Evolutionary conservation across 2,797 vertebrate species (phyloP), one percentile per base, ranked within the genome.

Genomic region (Lepus townsendii): DNA sequence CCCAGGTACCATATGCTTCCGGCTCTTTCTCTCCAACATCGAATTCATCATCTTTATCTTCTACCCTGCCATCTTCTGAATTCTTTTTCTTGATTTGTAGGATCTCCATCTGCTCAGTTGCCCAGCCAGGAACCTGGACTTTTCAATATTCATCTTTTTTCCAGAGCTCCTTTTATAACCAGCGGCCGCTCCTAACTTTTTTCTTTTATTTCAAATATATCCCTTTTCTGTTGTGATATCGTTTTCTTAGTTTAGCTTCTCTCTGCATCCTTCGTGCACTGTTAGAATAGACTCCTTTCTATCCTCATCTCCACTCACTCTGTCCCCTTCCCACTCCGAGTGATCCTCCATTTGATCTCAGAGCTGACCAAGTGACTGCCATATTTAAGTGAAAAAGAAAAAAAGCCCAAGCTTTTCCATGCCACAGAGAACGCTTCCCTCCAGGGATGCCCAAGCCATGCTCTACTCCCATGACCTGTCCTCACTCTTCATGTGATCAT

Each of bases 91-190:
- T 72, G 38, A 93, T 93, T 80, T 93, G 71, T 76, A 79, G 57
- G 47, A 65, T 79, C 32, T 68, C 54, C 93, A 93, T 95, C 84
- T 95, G 93, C 83, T 96, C 86, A 35, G 22, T 79, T 83, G 50
- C 66, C 90, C 71, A 83, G 68, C 65, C 88, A 92, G 78, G 73
- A 97, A 77, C 71, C 87, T 62, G 68, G 88, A 94, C 93, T 92
- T 93, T 60, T 80, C 30, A 66, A 54, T 94, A 93, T 69, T 71
- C 82, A 54, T 83, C 79, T 88, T 93, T 94, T 30, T 90, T 47
- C 88, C 62, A 95, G 66, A 77, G 47, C 32, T 90, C 42, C 62
- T 26, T 93, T 76, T 95, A 90, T 85, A 88, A 68, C n/a, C 32
- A 94, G 78, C 80, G 63, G 30, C 32, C 57, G 42, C 26, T 71